phyloP scores from a whole-genome alignment of 2,888 invertebrate species.

The Lacanobia wlatinum region DNA sequence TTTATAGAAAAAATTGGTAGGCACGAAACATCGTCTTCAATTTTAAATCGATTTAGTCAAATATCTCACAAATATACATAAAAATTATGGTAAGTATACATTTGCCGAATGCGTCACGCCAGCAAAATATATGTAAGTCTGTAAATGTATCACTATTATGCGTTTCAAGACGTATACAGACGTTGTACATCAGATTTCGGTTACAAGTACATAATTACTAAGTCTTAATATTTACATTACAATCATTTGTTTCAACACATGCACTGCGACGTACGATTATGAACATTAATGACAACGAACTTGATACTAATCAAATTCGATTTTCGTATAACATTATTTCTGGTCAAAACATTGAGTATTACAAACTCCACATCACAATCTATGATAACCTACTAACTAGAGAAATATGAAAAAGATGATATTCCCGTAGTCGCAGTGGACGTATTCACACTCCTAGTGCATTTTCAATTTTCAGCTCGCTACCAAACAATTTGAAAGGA shows the following conservation, averaged over 20 bases:
- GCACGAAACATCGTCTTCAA: conserved; percentile 64
- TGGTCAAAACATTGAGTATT: conserved; percentile 64
- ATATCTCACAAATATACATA: conserved; percentile 65
- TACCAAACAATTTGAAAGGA: conserved; percentile 56
- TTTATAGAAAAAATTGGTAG: conserved; percentile 66
- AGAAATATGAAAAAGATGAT: conserved; percentile 51
- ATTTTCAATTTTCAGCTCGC: conserved; percentile 46
- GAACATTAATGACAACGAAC: conserved; percentile 46
- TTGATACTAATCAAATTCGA: conserved; percentile 55
- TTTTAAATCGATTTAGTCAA: conserved; percentile 62
- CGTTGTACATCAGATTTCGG: conserved; percentile 90
- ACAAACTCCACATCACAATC: conserved; percentile 52
- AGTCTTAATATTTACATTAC: conserved; percentile 82
- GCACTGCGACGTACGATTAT: conserved; percentile 62
- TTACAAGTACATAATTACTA: conserved; percentile 81
- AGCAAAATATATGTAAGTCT: conserved; percentile 75
- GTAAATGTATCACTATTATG: conserved; percentile 78
- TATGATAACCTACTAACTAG: conserved; percentile 59
- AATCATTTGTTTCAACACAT: conserved; percentile 65
- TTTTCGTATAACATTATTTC: conserved; percentile 58
- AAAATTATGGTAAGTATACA: conserved; percentile 61
- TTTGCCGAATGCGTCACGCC: conserved; percentile 72
- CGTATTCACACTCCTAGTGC: conserved; percentile 49
- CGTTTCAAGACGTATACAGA: conserved; percentile 88
- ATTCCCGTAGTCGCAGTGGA: conserved; percentile 59